These are phyloP conservation scores for Dione vanillae DNA, from an alignment of 2,888 invertebrate species.

Conservation along the genomic window DNA sequence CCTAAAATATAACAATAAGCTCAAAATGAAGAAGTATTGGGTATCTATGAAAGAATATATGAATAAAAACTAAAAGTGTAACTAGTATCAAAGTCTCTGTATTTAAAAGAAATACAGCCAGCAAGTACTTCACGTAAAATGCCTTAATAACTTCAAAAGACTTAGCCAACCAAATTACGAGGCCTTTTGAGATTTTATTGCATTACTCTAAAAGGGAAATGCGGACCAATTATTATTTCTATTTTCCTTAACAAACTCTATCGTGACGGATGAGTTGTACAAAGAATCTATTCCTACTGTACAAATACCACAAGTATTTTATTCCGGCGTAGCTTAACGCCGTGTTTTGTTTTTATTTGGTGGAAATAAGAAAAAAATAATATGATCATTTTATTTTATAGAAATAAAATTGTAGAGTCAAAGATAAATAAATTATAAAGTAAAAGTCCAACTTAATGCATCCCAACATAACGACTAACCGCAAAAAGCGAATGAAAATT, in stretches of 20 bases:
- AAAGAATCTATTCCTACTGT: no score
- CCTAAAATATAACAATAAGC: no score
- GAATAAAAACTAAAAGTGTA: no score
- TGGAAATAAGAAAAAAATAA: no score
- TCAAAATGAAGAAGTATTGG: no score
- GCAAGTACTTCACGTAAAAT: constrained; percentile 23
- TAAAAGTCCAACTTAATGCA: neutral
- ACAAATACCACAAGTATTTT: no score
- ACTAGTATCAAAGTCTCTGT: neutral
- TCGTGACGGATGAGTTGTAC: no score
- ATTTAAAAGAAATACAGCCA: constrained; percentile 1
- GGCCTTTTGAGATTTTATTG: constrained; percentile 10
- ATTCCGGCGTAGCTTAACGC: neutral
- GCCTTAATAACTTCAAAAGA: constrained; percentile 13
- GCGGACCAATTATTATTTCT: constrained; percentile 7
- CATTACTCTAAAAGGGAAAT: constrained; percentile 11
- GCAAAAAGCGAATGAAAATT: neutral
- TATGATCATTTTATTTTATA: no score
- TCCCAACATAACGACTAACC: neutral
- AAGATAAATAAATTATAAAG: neutral
- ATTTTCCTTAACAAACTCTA: neutral
- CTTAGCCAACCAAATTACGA: constrained; percentile 22
- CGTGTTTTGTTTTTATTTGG: no score
- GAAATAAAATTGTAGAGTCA: neutral
- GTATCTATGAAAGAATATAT: no score